Evolutionary conservation across 2,888 invertebrate genomes (phyloP).

Genomic region (Dasypolia templi): DNA sequence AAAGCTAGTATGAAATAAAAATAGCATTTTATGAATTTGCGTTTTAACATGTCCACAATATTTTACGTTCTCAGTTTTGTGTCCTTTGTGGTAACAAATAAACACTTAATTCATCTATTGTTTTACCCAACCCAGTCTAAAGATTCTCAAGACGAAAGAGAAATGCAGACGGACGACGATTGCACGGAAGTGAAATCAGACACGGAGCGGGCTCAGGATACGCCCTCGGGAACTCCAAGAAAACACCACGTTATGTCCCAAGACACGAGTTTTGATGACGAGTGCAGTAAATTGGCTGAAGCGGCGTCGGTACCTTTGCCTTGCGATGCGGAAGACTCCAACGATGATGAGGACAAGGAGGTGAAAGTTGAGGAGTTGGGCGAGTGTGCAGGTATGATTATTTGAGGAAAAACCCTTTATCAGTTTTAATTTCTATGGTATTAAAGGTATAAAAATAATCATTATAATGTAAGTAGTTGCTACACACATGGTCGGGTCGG

Average conservation of each 20-base stretch:
- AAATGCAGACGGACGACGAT: conserved; percentile 82
- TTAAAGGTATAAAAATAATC: too few relatives aligned
- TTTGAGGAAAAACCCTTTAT: too few relatives aligned
- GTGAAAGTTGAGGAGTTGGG: conserved; percentile 34
- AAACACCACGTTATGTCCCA: conserved; percentile 18
- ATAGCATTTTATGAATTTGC: too few relatives aligned
- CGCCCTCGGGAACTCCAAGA: conserved; percentile 32
- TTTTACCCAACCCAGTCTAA: conserved; percentile 70
- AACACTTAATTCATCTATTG: not conserved
- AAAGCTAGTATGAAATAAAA: too few relatives aligned
- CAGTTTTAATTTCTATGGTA: too few relatives aligned
- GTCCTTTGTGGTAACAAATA: not conserved
- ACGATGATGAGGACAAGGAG: conserved; percentile 46
- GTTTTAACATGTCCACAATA: not conserved
- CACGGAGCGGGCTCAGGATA: conserved; percentile 64
- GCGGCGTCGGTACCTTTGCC: conserved; percentile 60
- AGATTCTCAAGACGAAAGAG: conserved; percentile 80
- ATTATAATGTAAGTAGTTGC: too few relatives aligned
- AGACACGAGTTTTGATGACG: conserved; percentile 48
- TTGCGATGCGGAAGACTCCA: conserved; percentile 56
- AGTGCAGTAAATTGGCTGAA: conserved; percentile 48
- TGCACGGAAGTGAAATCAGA: conserved; percentile 74
- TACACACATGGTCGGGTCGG: too few relatives aligned
- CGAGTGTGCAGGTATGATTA: conserved; percentile 39
- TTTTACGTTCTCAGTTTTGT: too few relatives aligned